Conservation (phyloP, 2,888 invertebrate genomes). For the Tethea ocularis region DNA sequence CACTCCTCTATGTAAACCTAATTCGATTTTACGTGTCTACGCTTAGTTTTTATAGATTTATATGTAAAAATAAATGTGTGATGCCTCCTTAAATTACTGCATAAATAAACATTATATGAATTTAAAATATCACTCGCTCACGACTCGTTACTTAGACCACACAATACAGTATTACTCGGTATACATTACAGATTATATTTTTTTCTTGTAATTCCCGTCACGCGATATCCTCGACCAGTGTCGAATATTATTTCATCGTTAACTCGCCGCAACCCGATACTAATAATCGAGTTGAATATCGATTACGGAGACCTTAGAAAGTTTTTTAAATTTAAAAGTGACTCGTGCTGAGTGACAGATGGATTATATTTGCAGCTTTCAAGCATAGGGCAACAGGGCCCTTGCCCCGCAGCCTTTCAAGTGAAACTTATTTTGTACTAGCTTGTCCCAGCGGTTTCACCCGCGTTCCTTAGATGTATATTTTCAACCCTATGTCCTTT, state of each 20-base stretch:
- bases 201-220: conserved; percentile 56
- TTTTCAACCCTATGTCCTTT: no score
- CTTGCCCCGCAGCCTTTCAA: no score
- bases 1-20: no score
- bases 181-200: conserved; percentile 59
- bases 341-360: conserved; percentile 43
- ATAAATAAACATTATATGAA: no score
- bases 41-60: no score
- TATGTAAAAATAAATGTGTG: no score
- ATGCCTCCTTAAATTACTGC: no score
- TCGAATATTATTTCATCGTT: conserved; percentile 77
- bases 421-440: no score
- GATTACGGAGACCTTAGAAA: conserved; percentile 75
- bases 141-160: conserved; percentile 22
- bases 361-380: conserved; percentile 19
- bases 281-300: conserved; percentile 68
- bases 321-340: conserved; percentile 50
- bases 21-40: no score
- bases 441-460: no score
- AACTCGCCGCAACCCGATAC: conserved; percentile 68
- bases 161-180: conserved; percentile 36
- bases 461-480: no score
- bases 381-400: no score
- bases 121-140: conserved; percentile 2
- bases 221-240: conserved; percentile 68